Evolutionary conservation across 2,797 vertebrate genomes (phyloP).

Genomic region (Pseudochirops corinnae): DNA sequence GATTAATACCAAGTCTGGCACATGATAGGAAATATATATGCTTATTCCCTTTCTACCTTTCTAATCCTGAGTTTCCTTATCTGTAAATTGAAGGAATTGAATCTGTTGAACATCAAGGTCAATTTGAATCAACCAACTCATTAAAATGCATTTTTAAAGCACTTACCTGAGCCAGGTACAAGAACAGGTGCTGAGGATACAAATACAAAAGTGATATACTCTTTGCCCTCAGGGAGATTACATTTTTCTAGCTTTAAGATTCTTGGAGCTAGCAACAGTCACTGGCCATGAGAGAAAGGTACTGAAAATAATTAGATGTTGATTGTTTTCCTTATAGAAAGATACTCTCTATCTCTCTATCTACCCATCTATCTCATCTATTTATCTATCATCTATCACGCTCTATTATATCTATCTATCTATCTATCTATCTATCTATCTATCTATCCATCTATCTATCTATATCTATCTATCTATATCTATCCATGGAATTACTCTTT

Average conservation of each 20-base stretch:
- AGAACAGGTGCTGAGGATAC: neutral
- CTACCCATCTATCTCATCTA: neutral
- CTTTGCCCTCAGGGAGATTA: neutral
- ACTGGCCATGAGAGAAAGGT: neutral
- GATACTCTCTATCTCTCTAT: neutral
- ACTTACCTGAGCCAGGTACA: neutral
- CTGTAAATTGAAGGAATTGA: neutral
- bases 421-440: no score
- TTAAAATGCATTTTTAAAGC: neutral
- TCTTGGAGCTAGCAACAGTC: neutral
- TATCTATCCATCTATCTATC: neutral
- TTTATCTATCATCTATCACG: neutral
- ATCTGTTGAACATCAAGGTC: neutral
- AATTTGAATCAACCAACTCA: neutral
- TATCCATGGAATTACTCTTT: neutral
- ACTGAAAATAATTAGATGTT: neutral
- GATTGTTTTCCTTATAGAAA: neutral
- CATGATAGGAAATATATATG: no score
- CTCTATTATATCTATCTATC: neutral
- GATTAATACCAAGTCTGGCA: neutral
- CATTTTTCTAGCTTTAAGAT: neutral
- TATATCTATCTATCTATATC: neutral
- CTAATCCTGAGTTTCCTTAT: neutral
- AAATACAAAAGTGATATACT: neutral
- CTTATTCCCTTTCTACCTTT: neutral